These are phyloP conservation scores for Netelia inedita DNA, from an alignment of 2,888 invertebrate genomes.

Conservation along the genomic window DNA sequence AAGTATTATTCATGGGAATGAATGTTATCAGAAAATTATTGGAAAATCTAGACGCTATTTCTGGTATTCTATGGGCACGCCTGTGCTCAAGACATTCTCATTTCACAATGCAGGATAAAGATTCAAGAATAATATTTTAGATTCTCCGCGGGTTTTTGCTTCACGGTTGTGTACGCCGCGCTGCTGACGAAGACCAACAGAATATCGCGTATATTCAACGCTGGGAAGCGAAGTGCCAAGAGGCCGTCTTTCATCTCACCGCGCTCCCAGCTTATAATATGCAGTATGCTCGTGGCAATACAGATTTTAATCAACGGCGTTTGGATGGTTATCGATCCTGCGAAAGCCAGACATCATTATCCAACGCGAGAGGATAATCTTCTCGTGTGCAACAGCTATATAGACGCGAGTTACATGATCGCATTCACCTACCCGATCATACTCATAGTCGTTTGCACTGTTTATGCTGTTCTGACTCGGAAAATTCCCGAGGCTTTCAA, in stretches of 20 bases:
- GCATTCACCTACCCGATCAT: conserved; percentile 97
- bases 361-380: conserved; percentile 97
- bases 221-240: conserved; percentile 97
- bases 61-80: no score
- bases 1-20: no score
- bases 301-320: conserved; percentile 96
- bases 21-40: no score
- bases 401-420: conserved; percentile 97
- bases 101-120: background rate
- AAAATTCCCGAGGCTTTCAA: conserved; percentile 99
- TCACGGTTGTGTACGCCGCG: conserved; percentile 98
- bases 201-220: conserved; percentile 98
- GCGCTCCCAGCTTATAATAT: conserved; percentile 95
- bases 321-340: conserved; percentile 97
- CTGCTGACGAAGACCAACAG: conserved; percentile 98
- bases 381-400: conserved; percentile 96
- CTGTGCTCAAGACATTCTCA: no score
- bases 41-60: no score
- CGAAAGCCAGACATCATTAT: conserved; percentile 95
- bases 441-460: conserved; percentile 96
- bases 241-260: conserved; percentile 97
- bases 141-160: conserved; percentile 97
- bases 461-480: conserved; percentile 97
- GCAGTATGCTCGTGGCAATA: conserved; percentile 93
- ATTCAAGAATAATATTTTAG: conserved; percentile 84